A percentile compares a stretch with the other conserved stretches of the same genome.
phyloP scores from a whole-genome alignment of 2,888 invertebrate genomes.

The Junonia oenone region DNA sequence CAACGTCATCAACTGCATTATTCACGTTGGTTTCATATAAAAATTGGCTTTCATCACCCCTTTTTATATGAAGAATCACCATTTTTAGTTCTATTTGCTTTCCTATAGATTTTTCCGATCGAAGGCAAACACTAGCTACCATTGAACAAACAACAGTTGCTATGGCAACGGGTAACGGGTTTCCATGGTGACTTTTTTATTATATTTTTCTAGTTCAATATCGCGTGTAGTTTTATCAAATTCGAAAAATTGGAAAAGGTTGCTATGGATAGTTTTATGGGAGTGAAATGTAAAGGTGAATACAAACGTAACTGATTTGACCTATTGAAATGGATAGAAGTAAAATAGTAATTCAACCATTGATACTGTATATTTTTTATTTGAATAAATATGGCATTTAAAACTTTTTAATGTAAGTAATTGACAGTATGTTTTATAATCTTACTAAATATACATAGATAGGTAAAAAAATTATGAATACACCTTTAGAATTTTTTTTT shows the following conservation, averaged over 20 bases:
- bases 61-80: slow-evolving; percentile 93
- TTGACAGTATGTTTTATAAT: no score
- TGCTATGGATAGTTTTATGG: not conserved
- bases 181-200: slow-evolving; percentile 25
- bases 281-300: not conserved
- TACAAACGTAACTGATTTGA: no score
- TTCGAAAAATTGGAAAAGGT: not conserved
- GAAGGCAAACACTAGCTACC: slow-evolving; percentile 3
- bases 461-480: no score
- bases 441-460: no score
- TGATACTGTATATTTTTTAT: no score
- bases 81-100: slow-evolving; percentile 69
- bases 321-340: no score
- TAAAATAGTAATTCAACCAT: no score
- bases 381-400: no score
- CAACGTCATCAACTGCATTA: slow-evolving; percentile 82
- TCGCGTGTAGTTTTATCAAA: not conserved
- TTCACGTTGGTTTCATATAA: slow-evolving; percentile 86
- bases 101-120: not conserved
- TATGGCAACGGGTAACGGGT: slow-evolving; percentile 27
- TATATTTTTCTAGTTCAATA: not conserved
- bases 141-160: slow-evolving; percentile 36
- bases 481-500: no score
- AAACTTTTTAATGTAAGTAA: no score
- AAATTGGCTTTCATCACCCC: slow-evolving; percentile 92